Base-by-base conservation (phyloP, 2,797 vertebrate species). In the Poeciliopsis paucimaculata region DNA sequence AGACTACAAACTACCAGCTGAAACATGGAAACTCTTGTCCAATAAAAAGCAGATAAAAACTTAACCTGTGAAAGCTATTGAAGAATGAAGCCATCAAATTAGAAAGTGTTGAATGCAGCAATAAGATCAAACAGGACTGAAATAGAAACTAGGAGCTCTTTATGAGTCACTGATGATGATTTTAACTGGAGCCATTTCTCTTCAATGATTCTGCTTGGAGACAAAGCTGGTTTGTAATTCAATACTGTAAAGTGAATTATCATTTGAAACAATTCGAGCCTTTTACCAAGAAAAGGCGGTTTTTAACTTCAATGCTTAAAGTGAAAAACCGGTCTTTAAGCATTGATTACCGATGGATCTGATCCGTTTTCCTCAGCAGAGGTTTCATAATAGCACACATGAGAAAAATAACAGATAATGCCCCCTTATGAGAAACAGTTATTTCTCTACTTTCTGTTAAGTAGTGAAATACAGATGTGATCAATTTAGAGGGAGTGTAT, bases 161-260 rank as follows among this genome's bases (percentile, higher is more conserved):
- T 60, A 60, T 16, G 28, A 60, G 60, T 36, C 15, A 36, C 60
- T 34, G 28, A 15, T 64, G 31, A 64, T 18, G 5, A 36, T 64
- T 64, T 64, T 64, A 64, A 36, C 60, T 18, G 31, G 60, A 62
- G 31, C 31, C 28, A 62, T 62, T 34, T 62, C 60, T 34, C 28
- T 62, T 16, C 31, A 34, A 7, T 62, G 60, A 5, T 62, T 60
- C 57, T 15, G 8, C 28, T 64, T 12, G 5, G 60, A 64, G 28
- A 36, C 5, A 26, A 34, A 64, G 18, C 16, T 64, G 31, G 31
- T 8, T 64, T 64, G 60, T 36, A 64, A 64, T 64, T 64, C 60
- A 64, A 64, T 64, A 36, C 60, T 64, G 60, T 36, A 64, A 64
- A 64, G 31, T 64, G 28, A 36, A 64, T 34, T 64, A 36, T 64